Base-by-base conservation (phyloP, 2,888 invertebrate genomes). In the Tiliacea aurago region DNA sequence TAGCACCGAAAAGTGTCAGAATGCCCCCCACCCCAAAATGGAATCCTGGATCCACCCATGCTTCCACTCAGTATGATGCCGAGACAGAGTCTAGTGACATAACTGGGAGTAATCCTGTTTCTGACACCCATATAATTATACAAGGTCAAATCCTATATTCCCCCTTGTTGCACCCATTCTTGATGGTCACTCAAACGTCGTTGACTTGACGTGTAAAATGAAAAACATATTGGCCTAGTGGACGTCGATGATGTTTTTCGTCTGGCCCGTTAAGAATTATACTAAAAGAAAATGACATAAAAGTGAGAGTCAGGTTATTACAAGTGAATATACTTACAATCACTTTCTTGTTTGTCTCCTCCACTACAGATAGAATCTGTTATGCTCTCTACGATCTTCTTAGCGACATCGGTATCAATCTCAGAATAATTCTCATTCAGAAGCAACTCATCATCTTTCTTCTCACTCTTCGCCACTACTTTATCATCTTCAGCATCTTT, bases 301-400 rank as follows among this genome's bases (percentile, higher is more conserved):
- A 64, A 18, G 2, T 9, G 5, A 11, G 11, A 20, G 13, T 68
- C 23, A 10, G 65, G 41, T 23, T 18, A 23, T 18, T 41, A 23
- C 62, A 15, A 65, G 2, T 45, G 15, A 66, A 23, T 45, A 18
- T 74, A 95, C 95, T 94, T 88, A 94, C 94, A 96, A 95, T 97
- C 96, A 97, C 97, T 96, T 93, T 98, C 98, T 90, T 94, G 93
- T 91, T 98, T 98, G 63, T 98, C 98, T 58, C 98, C 98, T 61
- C 98, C 98, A 72, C 97, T 97, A 55, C 97, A 97, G 80, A 97
- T 97, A 0, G 97, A 98, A 87, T 98, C 98, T 0, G 98, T 98
- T 66, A 99, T 98, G 86, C 98, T 98, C 91, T 99, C 99, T 3
- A 99, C 98, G 81, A 99, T 98, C 94, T 99, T 99, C 93, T 99